Base-by-base conservation (phyloP, 2,113 vertebrate genomes). In the Monarcha castaneiventris region DNA sequence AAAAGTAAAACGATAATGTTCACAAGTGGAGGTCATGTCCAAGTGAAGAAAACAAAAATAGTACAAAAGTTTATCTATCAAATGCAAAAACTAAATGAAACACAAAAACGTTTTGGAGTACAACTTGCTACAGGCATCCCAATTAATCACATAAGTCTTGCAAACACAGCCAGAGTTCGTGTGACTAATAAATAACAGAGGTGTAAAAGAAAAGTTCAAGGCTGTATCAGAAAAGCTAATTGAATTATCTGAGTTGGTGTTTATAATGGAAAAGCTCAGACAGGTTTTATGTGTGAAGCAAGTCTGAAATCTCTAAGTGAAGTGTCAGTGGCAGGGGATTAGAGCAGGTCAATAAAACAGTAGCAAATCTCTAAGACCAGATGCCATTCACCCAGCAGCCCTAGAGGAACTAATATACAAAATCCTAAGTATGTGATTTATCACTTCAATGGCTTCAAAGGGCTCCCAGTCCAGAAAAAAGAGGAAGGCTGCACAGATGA, bases 321-420 rank as follows among this genome's bases (percentile, higher is more conserved):
- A 75, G 58, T 83, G 44, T 7, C 62, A 69, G 76, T 61, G 51
- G 67, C 13, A 0, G 44, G 54, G 55, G 64, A 92, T 91, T 89
- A 95, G 30, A 78, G 69, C 10, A 94, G 87, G 66, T 93, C 89
- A 95, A 67, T 93, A 93, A 86, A 96, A 93, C 79, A 84, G 95
- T 69, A 93, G 80, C 88, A 86, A 63, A 76, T 43, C 83, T 77
- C n/a, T 66, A 49, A 77, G 48, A 91, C 43, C 72, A 80, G 61
- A 93, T 69, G 75, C 33, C 59, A 51, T 85, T 92, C 83, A 93
- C 27, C 11, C 51, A 71, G 68, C 32, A 71, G 55, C 54, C 59
- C 78, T 80, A 46, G 18, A 92, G 68, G 71, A 94, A 74, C 35
- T 48, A 67, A 78, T 89, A 84, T 25, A 85, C 63, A 94, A 86